These are phyloP conservation scores for Cordilura impudica DNA, from an alignment of 2,888 invertebrate species.

Conservation along the genomic window DNA sequence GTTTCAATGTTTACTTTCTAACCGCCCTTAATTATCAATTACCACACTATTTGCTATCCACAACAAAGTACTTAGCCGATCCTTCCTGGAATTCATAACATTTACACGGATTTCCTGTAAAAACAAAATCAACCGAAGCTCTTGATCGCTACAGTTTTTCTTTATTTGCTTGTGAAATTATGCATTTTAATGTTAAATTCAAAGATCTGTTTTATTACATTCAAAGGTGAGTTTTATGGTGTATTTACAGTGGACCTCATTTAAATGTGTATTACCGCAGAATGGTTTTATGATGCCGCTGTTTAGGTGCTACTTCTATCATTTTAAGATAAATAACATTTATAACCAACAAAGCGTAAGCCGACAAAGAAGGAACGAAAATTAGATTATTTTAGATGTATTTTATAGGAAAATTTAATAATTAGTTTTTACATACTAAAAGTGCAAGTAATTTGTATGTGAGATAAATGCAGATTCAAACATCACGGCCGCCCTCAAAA, in stretches of 20 bases:
- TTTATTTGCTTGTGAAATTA: constrained; percentile 53
- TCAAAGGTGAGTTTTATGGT: constrained; percentile 16
- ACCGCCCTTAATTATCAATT: constrained; percentile 53
- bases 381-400: too few species aligned
- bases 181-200: constrained; percentile 21
- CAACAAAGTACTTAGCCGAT: constrained; percentile 49
- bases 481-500: too few species aligned
- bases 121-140: not conserved
- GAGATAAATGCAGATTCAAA: too few species aligned
- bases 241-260: constrained; percentile 40
- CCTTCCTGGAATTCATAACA: constrained; percentile 53
- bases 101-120: constrained; percentile 56
- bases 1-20: constrained; percentile 18
- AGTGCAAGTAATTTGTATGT: too few species aligned
- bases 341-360: constrained; percentile 10
- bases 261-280: constrained; percentile 41
- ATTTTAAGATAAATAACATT: not conserved
- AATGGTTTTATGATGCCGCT: not conserved
- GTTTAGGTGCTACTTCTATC: not conserved
- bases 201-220: constrained; percentile 34
- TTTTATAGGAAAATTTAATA: too few species aligned
- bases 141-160: not conserved
- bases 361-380: constrained; percentile 39
- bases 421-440: too few species aligned
- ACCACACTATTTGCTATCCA: constrained; percentile 34